Evolutionary conservation across 1,140 invertebrate genomes (phyloP).

Genomic region (Episyrphus balteatus): DNA sequence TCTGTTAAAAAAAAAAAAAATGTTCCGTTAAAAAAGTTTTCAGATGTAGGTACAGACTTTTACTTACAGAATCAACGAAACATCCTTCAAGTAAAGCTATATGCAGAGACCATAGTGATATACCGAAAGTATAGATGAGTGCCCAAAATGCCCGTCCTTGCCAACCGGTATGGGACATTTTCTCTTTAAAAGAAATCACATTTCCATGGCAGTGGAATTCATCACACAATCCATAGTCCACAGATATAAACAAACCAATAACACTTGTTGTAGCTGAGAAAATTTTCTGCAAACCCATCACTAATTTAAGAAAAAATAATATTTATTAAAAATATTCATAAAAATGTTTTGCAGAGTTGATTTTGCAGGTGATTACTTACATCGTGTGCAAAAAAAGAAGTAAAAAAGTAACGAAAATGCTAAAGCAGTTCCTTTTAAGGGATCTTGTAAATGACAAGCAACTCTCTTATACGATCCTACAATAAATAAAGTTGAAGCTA

Average conservation of each 20-base stretch:
- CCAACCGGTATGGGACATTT: conserved; percentile 36
- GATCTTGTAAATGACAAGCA: conserved; percentile 49
- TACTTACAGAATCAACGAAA: conserved; percentile 6
- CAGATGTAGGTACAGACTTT: not conserved
- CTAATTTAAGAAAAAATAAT: conserved; percentile 20
- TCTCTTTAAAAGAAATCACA: conserved; percentile 21
- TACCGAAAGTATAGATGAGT: conserved; percentile 41
- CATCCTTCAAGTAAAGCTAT: conserved; percentile 42
- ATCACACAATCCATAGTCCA: conserved; percentile 50
- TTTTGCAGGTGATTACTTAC: conserved; percentile 35
- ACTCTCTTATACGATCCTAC: conserved; percentile 30
- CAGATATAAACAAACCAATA: conserved; percentile 47
- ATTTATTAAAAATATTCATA: no score
- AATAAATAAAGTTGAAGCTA: not conserved
- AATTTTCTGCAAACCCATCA: conserved; percentile 47
- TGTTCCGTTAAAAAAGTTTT: not conserved
- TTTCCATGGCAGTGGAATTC: conserved; percentile 48
- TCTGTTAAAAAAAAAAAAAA: not conserved
- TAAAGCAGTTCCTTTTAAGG: conserved; percentile 45
- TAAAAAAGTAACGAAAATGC: conserved; percentile 48
- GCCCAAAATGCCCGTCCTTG: conserved; percentile 45
- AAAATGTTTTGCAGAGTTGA: conserved; percentile 19
- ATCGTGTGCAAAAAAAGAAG: conserved; percentile 48
- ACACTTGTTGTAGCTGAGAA: conserved; percentile 48
- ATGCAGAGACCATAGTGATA: conserved; percentile 42